Evolutionary conservation across 2,888 invertebrate genomes (phyloP).

Genomic region (Phragmatobia fuliginosa): DNA sequence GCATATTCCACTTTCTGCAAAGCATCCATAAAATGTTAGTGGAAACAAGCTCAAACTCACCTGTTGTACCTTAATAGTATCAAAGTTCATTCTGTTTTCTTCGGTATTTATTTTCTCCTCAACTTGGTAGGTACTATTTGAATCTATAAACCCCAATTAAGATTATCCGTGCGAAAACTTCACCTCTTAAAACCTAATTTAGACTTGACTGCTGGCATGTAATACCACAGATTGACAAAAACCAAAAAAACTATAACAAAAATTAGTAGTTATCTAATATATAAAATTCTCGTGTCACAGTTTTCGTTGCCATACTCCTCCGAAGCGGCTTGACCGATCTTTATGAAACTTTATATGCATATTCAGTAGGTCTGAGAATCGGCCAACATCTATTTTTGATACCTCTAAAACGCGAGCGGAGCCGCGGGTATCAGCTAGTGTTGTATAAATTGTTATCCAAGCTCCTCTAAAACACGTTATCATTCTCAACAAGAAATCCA

Average conservation of each 20-base stretch:
- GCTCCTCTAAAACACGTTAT: neutral
- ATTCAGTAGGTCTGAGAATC: too few relatives aligned
- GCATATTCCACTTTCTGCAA: neutral
- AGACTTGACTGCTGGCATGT: slow-evolving; percentile 22
- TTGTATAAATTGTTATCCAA: neutral
- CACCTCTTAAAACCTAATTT: slow-evolving; percentile 34
- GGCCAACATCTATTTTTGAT: too few relatives aligned
- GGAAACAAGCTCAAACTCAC: slow-evolving; percentile 25
- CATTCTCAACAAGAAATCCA: neutral
- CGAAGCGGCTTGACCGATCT: too few relatives aligned
- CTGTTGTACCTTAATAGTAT: slow-evolving; percentile 39
- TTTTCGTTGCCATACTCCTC: too few relatives aligned
- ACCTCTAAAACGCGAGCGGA: too few relatives aligned
- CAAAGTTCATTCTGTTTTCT: slow-evolving; percentile 37
- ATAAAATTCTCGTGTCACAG: too few relatives aligned
- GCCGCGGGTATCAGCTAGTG: too few relatives aligned
- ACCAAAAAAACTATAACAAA: neutral
- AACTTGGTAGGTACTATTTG: slow-evolving; percentile 45
- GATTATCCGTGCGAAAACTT: slow-evolving; percentile 33
- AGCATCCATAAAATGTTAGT: slow-evolving; percentile 2
- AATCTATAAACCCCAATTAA: slow-evolving; percentile 42
- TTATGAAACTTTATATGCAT: too few relatives aligned
- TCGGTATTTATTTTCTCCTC: slow-evolving; percentile 30
- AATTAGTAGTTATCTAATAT: neutral
- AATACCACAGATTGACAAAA: neutral